phyloP scores from a whole-genome alignment of 2,888 invertebrate genomes.

The Acrobasis repandana region DNA sequence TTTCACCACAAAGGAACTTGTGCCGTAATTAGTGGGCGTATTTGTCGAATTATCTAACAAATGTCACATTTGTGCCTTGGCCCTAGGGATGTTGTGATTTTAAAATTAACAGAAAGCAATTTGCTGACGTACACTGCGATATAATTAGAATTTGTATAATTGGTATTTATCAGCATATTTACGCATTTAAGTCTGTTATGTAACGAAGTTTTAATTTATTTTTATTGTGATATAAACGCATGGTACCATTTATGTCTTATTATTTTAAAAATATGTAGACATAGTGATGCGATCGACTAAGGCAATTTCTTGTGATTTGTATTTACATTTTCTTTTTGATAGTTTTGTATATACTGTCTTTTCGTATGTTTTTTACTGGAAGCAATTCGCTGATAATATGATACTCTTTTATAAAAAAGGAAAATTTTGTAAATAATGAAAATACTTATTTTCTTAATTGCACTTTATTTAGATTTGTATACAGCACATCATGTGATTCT shows the following conservation, averaged over 20 bases:
- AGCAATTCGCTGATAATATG: conserved; percentile 24
- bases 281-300: conserved; percentile 24
- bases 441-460: conserved; percentile 39
- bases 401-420: conserved; percentile 30
- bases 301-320: conserved; percentile 38
- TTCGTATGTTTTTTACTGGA: conserved; percentile 26
- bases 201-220: conserved; percentile 23
- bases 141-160: conserved; percentile 24
- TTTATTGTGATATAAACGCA: conserved; percentile 19
- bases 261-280: conserved; percentile 15
- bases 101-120: conserved; percentile 44
- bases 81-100: conserved; percentile 73
- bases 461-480: conserved; percentile 42
- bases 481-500: conserved; percentile 49
- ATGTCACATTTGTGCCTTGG: conserved; percentile 77
- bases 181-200: conserved; percentile 14
- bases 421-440: conserved; percentile 51
- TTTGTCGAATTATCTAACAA: conserved; percentile 52
- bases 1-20: conserved; percentile 31
- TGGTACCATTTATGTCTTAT: conserved; percentile 18
- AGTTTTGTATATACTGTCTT: conserved; percentile 43
- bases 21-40: conserved; percentile 55
- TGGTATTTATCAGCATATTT: conserved; percentile 19
- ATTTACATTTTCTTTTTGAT: conserved; percentile 36
- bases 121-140: conserved; percentile 28